Evolutionary conservation across 2,888 invertebrate species (phyloP).

Genomic region (Amphipoea lucens): DNA sequence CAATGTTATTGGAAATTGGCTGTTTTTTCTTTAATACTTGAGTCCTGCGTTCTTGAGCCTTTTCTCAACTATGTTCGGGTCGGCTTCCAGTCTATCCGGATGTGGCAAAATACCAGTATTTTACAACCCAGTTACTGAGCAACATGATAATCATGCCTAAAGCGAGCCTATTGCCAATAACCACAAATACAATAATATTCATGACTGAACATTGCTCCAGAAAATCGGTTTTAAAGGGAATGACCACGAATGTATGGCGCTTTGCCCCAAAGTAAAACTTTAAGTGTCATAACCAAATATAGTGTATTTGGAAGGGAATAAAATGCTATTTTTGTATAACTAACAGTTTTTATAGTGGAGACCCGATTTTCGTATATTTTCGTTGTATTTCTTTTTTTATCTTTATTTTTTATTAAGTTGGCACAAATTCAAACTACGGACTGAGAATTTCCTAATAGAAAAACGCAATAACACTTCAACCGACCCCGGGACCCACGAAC

Average conservation of each 20-base stretch:
- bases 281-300: not conserved
- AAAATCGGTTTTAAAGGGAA: not conserved
- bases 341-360: not conserved
- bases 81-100: too few relatives aligned
- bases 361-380: not conserved
- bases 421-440: too few relatives aligned
- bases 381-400: too few relatives aligned
- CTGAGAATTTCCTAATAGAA: too few relatives aligned
- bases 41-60: too few relatives aligned
- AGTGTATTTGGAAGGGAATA: not conserved
- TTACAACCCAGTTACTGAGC: too few relatives aligned
- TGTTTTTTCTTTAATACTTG: not conserved
- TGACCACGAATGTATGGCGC: not conserved
- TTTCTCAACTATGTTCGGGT: too few relatives aligned
- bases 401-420: too few relatives aligned
- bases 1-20: not conserved
- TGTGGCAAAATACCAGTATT: too few relatives aligned
- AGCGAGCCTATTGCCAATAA: not conserved
- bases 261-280: not conserved
- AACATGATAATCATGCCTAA: too few relatives aligned
- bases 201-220: not conserved
- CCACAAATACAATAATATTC: not conserved
- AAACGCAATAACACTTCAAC: too few relatives aligned
- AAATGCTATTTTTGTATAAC: not conserved
- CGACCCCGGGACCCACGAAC: too few relatives aligned